phyloP scores from a whole-genome alignment of 2,888 invertebrate genomes.

The Slavum lentiscoides region DNA sequence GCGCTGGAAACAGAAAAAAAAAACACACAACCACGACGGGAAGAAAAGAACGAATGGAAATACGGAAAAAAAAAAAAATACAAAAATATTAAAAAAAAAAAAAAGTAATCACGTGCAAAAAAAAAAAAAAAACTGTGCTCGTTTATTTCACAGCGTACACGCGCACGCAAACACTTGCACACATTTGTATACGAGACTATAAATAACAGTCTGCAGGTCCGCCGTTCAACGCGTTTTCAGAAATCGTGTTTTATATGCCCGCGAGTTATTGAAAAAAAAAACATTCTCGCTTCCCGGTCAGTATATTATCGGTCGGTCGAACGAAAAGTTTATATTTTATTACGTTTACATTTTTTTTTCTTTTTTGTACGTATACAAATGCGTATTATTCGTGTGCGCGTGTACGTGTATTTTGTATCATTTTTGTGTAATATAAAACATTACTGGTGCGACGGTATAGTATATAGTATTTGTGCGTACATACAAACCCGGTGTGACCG shows the following conservation, averaged over 20 bases:
- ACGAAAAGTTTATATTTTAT: too few relatives aligned
- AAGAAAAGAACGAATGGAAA: not conserved
- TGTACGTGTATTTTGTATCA: not conserved
- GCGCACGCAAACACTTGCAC: too few relatives aligned
- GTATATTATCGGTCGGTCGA: too few relatives aligned
- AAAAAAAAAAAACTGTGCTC: not conserved
- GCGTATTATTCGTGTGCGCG: not conserved
- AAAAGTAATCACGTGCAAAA: not conserved
- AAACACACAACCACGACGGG: constrained; percentile 22
- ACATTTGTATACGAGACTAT: too few relatives aligned
- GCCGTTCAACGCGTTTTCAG: too few relatives aligned
- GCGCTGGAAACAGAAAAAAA: constrained; percentile 58
- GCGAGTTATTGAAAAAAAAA: too few relatives aligned
- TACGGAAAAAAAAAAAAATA: not conserved
- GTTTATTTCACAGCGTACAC: not conserved
- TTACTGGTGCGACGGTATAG: not conserved
- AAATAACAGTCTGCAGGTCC: too few relatives aligned
- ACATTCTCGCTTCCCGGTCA: too few relatives aligned
- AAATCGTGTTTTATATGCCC: too few relatives aligned
- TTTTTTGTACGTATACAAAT: too few relatives aligned
- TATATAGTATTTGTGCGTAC: not conserved
- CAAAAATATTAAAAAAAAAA: not conserved
- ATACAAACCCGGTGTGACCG: constrained; percentile 5
- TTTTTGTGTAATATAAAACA: not conserved
- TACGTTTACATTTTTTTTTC: too few relatives aligned